These are phyloP conservation scores for Tachypleus tridentatus DNA, from an alignment of 1,140 invertebrate species.

Conservation along the genomic window DNA sequence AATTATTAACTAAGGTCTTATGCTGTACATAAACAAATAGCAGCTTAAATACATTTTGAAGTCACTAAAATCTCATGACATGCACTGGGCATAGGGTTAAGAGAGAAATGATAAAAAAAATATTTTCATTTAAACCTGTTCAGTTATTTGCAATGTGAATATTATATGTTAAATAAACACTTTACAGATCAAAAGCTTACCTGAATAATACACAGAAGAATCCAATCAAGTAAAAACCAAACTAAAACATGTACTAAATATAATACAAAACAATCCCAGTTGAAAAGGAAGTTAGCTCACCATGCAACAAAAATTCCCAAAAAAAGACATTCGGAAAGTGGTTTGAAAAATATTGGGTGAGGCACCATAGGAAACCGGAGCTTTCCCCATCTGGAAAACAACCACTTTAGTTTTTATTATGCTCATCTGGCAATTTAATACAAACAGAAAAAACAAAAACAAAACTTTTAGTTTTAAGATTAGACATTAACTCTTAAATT, in stretches of 20 bases:
- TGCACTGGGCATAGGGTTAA: too few species aligned
- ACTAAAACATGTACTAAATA: slow-evolving; percentile 82
- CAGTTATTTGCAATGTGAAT: slow-evolving; percentile 4
- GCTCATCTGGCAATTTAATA: too few species aligned
- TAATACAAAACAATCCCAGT: slow-evolving; percentile 77
- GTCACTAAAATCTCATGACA: too few species aligned
- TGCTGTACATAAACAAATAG: too few species aligned
- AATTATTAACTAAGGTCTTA: too few species aligned
- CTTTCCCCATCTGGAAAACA: slow-evolving; percentile 72
- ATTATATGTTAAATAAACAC: slow-evolving; percentile 4
- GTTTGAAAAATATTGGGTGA: slow-evolving; percentile 80
- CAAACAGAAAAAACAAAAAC: too few species aligned
- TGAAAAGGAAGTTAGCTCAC: slow-evolving; percentile 64
- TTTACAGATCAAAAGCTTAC: slow-evolving; percentile 34
- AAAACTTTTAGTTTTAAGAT: too few species aligned
- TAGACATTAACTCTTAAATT: too few species aligned
- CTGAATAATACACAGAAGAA: slow-evolving; percentile 74
- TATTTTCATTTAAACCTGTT: too few species aligned
- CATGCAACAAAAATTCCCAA: slow-evolving; percentile 77
- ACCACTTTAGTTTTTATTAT: too few species aligned
- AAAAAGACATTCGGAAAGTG: slow-evolving; percentile 81
- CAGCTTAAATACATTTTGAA: too few species aligned
- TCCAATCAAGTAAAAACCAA: slow-evolving; percentile 94
- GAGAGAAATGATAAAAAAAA: too few species aligned
- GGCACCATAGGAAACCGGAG: slow-evolving; percentile 90